Evolutionary conservation across 2,888 invertebrate species (phyloP), one percentile per base, ranked within the genome.

Genomic region (Ormyrus nitidulus): DNA sequence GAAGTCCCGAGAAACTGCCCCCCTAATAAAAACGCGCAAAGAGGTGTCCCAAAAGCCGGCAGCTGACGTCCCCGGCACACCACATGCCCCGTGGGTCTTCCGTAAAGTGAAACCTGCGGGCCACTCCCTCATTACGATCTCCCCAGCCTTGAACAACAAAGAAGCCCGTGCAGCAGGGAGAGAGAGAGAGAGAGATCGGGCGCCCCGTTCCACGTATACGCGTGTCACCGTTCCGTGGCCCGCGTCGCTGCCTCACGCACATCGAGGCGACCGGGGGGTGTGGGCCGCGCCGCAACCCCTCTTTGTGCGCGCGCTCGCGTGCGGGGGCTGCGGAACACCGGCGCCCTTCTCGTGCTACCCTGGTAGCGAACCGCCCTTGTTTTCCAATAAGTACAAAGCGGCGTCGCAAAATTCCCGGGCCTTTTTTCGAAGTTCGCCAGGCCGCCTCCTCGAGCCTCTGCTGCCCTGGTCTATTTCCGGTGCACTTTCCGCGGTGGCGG

Each of bases 371-470:
- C 89, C 88, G 88, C 90, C 89, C 90, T 89, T 88, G 90, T 89
- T 89, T 90, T 89, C 89, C 90, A 90, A 89, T 89, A 89, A 89
- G 88, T 87, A 89, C 88, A 87, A 89, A 89, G 86, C 84, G 81
- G 77, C 79, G 34, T 44, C 9, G 51, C 34, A 4, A 65, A 73
- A 84, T 73, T 66, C 48, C 44, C 19, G 13, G 58, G 51, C 44
- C 10, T 66, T 59, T 69, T 61, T 75, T 51, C n/a, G 5, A 5
- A 10, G 19, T 5, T 0, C 49, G 56, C 74, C 65, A 73, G 79
- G 83, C 34, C 3, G 34, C 84, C 82, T 83, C 70, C 83, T 61
- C 19, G 6, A 13, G 44, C 34, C 81, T 76, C 85, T 89, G 84
- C 49, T 68, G 79, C 80, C 89, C 89, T 89, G 86, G 79, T 89